phyloP scores from a whole-genome alignment of 2,888 invertebrate genomes.

The Neria commutata region DNA sequence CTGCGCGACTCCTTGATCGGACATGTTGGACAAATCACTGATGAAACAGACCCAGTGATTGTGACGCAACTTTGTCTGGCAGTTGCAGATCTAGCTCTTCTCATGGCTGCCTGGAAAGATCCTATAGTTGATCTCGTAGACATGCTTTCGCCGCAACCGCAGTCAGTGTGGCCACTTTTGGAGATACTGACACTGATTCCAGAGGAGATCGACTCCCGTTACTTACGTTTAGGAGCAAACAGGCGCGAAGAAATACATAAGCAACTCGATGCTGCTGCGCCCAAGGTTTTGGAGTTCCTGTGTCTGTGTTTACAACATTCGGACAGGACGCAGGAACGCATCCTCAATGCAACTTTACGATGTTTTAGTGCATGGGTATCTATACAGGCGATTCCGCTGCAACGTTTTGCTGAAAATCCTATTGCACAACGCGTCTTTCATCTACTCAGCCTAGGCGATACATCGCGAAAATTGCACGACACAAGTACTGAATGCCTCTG shows the following conservation, averaged over 20 bases:
- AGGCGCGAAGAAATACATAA: slow-evolving; percentile 82
- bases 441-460: slow-evolving; percentile 69
- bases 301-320: slow-evolving; percentile 75
- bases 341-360: slow-evolving; percentile 71
- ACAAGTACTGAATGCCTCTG: slow-evolving; percentile 91
- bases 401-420: slow-evolving; percentile 73
- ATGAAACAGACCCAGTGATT: slow-evolving; percentile 81
- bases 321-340: slow-evolving; percentile 71
- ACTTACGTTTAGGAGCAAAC: slow-evolving; percentile 86
- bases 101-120: slow-evolving; percentile 92
- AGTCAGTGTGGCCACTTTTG: slow-evolving; percentile 80
- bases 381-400: slow-evolving; percentile 79
- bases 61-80: slow-evolving; percentile 93
- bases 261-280: slow-evolving; percentile 78
- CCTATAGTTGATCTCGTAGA: slow-evolving; percentile 85
- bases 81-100: slow-evolving; percentile 89
- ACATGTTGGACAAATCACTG: slow-evolving; percentile 82
- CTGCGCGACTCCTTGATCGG: slow-evolving; percentile 88
- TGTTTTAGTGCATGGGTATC: slow-evolving; percentile 94
- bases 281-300: slow-evolving; percentile 79
- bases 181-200: slow-evolving; percentile 94
- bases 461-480: slow-evolving; percentile 76
- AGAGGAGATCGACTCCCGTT: slow-evolving; percentile 89
- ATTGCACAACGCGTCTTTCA: slow-evolving; percentile 77
- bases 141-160: slow-evolving; percentile 69